Evolutionary conservation across 2,113 vertebrate species (phyloP).

Genomic region (Heterochromis multidens): DNA sequence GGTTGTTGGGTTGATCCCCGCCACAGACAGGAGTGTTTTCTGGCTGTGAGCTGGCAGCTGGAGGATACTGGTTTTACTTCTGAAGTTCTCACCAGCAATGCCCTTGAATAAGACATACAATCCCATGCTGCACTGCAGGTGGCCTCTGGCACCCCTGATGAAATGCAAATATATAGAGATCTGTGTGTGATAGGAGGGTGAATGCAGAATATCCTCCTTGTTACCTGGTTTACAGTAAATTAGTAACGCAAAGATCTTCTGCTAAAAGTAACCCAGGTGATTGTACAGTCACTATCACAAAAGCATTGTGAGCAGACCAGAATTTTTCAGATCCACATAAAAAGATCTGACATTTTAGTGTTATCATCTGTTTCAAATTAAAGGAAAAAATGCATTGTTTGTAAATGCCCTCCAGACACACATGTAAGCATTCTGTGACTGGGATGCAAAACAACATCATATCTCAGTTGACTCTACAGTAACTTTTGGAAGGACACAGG

Average conservation of each 20-base stretch:
- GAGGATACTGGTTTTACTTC: constrained; percentile 63
- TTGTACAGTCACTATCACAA: not conserved
- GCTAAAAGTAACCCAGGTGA: not conserved
- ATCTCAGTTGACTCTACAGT: not conserved
- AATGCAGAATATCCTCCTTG: not conserved
- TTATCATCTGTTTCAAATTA: not conserved
- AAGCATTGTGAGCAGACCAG: not conserved
- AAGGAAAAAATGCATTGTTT: not conserved
- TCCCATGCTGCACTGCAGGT: constrained; percentile 59
- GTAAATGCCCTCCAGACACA: not conserved
- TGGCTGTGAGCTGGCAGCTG: constrained; percentile 68
- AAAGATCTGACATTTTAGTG: not conserved
- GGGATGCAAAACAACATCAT: not conserved
- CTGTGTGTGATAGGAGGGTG: not conserved
- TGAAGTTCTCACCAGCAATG: constrained; percentile 66
- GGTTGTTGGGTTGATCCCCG: constrained; percentile 71
- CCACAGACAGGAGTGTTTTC: constrained; percentile 66
- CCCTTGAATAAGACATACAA: constrained; percentile 67
- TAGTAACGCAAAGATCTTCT: not conserved
- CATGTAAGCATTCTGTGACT: too few species aligned
- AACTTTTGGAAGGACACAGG: not conserved
- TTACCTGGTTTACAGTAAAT: not conserved
- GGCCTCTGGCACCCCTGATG: constrained; percentile 55
- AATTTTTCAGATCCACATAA: not conserved
- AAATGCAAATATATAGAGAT: constrained; percentile 54